Evolutionary conservation across 2,113 vertebrate genomes (phyloP).

Genomic region (Megaceryle torquata): DNA sequence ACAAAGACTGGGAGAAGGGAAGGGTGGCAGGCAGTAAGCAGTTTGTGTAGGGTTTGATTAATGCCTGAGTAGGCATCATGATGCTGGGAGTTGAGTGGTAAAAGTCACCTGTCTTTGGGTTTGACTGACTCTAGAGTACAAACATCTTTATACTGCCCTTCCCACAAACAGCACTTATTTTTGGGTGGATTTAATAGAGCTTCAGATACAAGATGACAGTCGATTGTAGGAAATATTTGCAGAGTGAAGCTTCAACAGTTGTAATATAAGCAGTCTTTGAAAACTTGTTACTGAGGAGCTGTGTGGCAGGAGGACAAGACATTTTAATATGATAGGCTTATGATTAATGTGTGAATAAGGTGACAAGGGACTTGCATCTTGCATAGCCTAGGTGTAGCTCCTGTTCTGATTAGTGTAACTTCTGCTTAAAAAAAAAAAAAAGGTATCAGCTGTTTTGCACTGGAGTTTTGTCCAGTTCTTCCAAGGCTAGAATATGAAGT

Average conservation of each 20-base stretch:
- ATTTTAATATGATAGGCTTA: neutral
- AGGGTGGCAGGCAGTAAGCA: neutral
- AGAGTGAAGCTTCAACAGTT: neutral
- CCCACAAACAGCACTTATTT: neutral
- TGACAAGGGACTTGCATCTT: neutral
- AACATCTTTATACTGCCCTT: neutral
- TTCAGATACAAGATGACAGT: neutral
- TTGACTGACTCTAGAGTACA: neutral
- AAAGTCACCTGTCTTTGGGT: neutral
- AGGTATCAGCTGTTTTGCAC: neutral
- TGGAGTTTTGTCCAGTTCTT: neutral
- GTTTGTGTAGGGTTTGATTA: neutral
- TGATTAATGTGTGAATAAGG: neutral
- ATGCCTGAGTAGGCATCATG: rapidly evolving
- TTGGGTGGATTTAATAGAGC: neutral
- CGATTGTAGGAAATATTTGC: neutral
- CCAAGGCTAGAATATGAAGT: neutral
- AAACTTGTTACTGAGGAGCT: neutral
- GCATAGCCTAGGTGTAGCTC: neutral
- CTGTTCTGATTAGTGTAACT: neutral
- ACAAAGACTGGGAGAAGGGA: neutral
- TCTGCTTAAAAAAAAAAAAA: neutral
- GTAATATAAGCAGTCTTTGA: neutral
- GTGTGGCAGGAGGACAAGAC: rapidly evolving
- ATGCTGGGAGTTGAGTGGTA: neutral